These are phyloP conservation scores for Anolis apletophallus DNA, from an alignment of 2,797 vertebrate species.

Conservation along the genomic window DNA sequence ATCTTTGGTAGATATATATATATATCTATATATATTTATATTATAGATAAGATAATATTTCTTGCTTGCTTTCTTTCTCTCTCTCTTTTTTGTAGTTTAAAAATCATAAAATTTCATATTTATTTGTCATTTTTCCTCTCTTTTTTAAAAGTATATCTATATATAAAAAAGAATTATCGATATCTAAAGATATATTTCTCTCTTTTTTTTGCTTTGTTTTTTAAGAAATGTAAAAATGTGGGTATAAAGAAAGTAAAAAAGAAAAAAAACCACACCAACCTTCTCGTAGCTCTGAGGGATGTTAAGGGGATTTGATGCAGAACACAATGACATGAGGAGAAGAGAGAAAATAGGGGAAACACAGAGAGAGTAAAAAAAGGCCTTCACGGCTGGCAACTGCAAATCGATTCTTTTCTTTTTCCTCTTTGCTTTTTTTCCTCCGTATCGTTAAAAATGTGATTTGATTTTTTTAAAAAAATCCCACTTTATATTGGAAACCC, in stretches of 20 bases:
- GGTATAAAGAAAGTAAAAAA: conserved; percentile 99
- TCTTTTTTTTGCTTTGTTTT: conserved; percentile 55
- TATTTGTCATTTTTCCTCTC: neutral
- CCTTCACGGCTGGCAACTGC: conserved; percentile 98
- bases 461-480: conserved; percentile 47
- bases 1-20: neutral
- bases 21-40: conserved; percentile 69
- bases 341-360: conserved; percentile 99
- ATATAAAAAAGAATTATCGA: neutral
- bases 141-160: neutral
- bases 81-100: neutral
- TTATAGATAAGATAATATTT: conserved; percentile 41
- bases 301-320: conserved; percentile 99
- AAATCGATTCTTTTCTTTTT: conserved; percentile 85
- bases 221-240: conserved; percentile 92
- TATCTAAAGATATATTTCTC: conserved; percentile 12
- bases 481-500: conserved; percentile 26
- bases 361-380: conserved; percentile 99
- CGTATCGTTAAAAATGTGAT: conserved; percentile 10
- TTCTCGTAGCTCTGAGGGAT: conserved; percentile 99
- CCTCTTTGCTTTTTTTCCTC: conserved; percentile 71
- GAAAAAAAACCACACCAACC: conserved; percentile 99
- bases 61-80: conserved; percentile 76
- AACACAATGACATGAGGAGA: conserved; percentile 99
- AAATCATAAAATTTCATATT: conserved; percentile 26